Base-by-base conservation (phyloP, 2,797 vertebrate species). In the Rousettus madagascariensis region DNA sequence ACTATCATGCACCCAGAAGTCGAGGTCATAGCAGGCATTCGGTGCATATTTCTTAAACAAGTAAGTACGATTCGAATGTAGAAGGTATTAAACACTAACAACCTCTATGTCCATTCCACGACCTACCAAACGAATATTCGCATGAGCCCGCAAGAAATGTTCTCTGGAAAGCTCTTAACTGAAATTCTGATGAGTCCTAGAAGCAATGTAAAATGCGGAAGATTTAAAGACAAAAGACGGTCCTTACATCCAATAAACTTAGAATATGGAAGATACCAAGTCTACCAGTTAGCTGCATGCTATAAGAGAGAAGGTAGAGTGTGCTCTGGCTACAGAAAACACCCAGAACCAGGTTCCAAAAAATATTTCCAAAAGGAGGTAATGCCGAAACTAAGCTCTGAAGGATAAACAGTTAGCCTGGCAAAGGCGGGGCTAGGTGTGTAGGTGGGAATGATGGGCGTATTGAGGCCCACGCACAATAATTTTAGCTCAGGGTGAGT, bases 361-460 rank as follows among this genome's bases (percentile, higher is more conserved):
- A 95, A 97, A 86, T 91, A 96, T 86, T 83, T 38, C 20, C 88
- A 24, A 71, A 85, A 65, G 82, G 61, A 78, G 79, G 24, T 26
- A 36, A 24, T 57, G 51, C 49, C 30, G 28, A 68, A 74, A 59
- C 51, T 87, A 95, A 65, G 38, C 61, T 51, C 55, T 68, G 65
- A 77, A 82, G 85, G 69, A 66, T 77, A 46, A 83, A 55, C 57
- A 61, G 26, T 85, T 90, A 84, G 72, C 90, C 71, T n/a, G 63
- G 88, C 87, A 92, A 93, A 92, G 84, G 53, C 90, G 72, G 86
- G 38, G 28, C 72, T 46, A 75, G 68, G n/a, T 85, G 74, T 91
- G 96, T 96, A 71, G 97, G 95, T 77, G 90, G 91, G 65, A 94
- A 86, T 95, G 95, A 61, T 92, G 75, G 92, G 79, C 28, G 41